These are phyloP conservation scores for Macroglossus sobrinus DNA, from an alignment of 2,113 vertebrate species.

Conservation along the genomic window DNA sequence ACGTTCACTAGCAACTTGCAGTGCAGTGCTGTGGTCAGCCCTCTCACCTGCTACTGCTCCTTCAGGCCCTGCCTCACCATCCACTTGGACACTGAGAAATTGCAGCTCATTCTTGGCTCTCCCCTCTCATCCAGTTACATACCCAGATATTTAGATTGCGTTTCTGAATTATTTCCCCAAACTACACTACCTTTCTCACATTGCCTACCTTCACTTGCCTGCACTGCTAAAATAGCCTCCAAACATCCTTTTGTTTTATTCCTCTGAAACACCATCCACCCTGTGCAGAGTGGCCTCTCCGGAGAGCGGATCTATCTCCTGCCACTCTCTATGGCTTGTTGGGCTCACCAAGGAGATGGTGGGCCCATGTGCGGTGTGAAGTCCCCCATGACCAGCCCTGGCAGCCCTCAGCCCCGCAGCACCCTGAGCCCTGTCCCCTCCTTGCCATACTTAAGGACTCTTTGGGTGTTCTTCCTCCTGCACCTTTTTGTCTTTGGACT, in stretches of 20 bases:
- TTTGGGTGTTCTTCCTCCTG: not conserved
- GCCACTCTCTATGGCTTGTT: not conserved
- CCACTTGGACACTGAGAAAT: not conserved
- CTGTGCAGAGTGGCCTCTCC: not conserved
- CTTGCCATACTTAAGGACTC: not conserved
- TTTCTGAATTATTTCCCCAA: not conserved
- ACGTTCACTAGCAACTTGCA: not conserved
- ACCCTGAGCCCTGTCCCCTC: not conserved
- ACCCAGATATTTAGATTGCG: not conserved
- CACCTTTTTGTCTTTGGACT: not conserved
- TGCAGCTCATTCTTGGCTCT: not conserved
- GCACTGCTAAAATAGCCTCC: not conserved
- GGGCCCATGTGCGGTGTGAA: not conserved
- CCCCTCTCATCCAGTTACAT: not conserved
- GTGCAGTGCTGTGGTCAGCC: fast-evolving
- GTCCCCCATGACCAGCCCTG: not conserved
- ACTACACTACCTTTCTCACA: not conserved
- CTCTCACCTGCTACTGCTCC: not conserved
- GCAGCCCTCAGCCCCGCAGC: too few species aligned
- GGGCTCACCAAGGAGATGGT: not conserved
- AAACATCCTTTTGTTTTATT: too few species aligned
- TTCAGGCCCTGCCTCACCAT: not conserved
- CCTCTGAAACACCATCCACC: not conserved
- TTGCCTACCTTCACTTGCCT: not conserved
- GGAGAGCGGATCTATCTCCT: not conserved